A percentile compares a stretch with the other conserved stretches of the same genome.
Evolutionary conservation across 2,797 vertebrate species (phyloP).

Genomic region (Bufotes viridis): DNA sequence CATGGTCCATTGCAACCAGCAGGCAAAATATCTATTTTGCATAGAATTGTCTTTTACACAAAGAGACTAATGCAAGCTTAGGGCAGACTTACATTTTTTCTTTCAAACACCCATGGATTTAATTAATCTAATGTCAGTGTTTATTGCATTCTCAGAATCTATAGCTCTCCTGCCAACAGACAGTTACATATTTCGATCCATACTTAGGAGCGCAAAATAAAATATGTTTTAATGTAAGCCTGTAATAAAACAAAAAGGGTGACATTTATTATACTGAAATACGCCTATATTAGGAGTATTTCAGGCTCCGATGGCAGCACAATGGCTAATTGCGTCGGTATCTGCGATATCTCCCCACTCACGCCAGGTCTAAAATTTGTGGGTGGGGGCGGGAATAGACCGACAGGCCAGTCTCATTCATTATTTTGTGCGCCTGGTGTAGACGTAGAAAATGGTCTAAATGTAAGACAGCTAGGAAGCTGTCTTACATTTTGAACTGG

Average conservation of each 20-base stretch:
- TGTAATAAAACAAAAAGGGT: neutral
- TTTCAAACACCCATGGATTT: slow-evolving; percentile 48
- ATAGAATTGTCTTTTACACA: slow-evolving; percentile 39
- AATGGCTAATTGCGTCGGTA: too few relatives aligned
- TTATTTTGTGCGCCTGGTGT: too few relatives aligned
- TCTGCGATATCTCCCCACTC: too few relatives aligned
- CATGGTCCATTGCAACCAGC: slow-evolving; percentile 52
- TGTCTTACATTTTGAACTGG: too few relatives aligned
- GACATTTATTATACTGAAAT: too few relatives aligned
- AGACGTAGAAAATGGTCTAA: too few relatives aligned
- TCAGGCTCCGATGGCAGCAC: too few relatives aligned
- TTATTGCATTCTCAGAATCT: neutral
- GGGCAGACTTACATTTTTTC: slow-evolving; percentile 24
- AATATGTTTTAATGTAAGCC: neutral
- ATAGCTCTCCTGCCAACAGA: neutral
- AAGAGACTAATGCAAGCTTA: slow-evolving; percentile 41
- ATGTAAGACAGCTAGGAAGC: too few relatives aligned
- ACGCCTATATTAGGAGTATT: too few relatives aligned
- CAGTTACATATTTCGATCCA: neutral
- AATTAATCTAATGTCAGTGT: slow-evolving; percentile 26
- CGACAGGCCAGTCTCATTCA: too few relatives aligned
- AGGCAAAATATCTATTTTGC: slow-evolving; percentile 41
- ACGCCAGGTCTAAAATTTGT: too few relatives aligned
- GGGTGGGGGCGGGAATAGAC: too few relatives aligned
- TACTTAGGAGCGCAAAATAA: neutral